A percentile compares a stretch with the other conserved stretches of the same genome.
Conservation (phyloP, 2,113 vertebrate genomes). For the Perca fluviatilis region DNA sequence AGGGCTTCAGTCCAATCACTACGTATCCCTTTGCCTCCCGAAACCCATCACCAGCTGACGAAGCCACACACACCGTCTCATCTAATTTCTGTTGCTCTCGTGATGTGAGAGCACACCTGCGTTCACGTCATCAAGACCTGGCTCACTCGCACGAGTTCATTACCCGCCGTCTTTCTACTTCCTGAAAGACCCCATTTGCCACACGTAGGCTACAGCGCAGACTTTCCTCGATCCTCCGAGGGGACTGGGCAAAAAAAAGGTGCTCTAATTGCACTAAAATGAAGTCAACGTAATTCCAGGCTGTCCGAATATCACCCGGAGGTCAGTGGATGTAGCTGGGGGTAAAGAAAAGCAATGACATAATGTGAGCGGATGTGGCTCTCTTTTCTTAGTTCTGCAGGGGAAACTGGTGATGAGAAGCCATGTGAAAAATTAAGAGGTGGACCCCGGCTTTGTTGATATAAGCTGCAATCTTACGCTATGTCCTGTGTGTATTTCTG, state of each 20-base stretch:
- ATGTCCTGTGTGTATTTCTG: neutral
- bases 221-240: slow-evolving; percentile 15
- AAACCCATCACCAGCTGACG: neutral
- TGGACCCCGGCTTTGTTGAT: neutral
- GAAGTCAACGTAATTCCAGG: slow-evolving; percentile 25
- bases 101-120: slow-evolving; percentile 43
- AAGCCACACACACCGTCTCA: slow-evolving; percentile 17
- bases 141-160: slow-evolving; percentile 37
- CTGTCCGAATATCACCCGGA: slow-evolving; percentile 28
- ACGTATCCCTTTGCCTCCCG: slow-evolving; percentile 1
- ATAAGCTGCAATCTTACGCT: slow-evolving; percentile 20
- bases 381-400: slow-evolving; percentile 12
- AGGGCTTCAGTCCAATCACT: neutral
- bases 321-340: slow-evolving; percentile 14
- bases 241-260: slow-evolving; percentile 22
- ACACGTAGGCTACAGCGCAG: slow-evolving; percentile 17
- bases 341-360: slow-evolving; percentile 13
- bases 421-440: neutral
- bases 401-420: slow-evolving; percentile 1
- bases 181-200: slow-evolving; percentile 23
- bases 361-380: slow-evolving; percentile 27
- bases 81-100: neutral
- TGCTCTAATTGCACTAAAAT: slow-evolving; percentile 47
- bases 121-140: slow-evolving; percentile 46
- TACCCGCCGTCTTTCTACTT: slow-evolving; percentile 12